These are phyloP conservation scores for Pangasius sanitwongsei DNA, from an alignment of 2,797 vertebrate genomes.

Conservation along the genomic window DNA sequence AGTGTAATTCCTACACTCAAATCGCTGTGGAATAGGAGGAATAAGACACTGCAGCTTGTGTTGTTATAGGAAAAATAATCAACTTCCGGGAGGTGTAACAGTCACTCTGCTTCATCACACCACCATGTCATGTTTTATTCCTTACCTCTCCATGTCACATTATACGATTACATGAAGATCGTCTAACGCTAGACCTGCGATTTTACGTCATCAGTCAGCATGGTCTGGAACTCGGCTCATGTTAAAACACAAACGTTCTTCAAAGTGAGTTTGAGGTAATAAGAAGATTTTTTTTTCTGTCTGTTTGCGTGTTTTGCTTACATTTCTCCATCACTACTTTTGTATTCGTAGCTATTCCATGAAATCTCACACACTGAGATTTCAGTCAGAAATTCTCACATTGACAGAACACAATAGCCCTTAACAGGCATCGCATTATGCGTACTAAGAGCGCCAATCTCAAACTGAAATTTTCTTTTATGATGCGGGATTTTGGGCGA, in stretches of 20 bases:
- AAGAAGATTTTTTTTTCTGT: no score
- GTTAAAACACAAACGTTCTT: neutral
- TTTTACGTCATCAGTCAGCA: no score
- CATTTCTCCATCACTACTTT: neutral
- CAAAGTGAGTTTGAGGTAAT: no score
- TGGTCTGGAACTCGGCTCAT: neutral
- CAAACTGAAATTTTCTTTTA: neutral
- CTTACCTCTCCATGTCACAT: neutral
- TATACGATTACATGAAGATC: neutral
- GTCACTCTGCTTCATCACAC: neutral
- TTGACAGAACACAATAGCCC: neutral
- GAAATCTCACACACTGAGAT: neutral
- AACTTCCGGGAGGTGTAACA: neutral
- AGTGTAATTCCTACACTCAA: neutral
- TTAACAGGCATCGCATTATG: neutral
- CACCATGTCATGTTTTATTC: neutral
- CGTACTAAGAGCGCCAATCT: neutral
- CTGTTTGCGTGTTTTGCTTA: neutral
- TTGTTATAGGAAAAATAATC: neutral
- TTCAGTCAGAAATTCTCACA: neutral
- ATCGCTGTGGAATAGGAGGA: neutral
- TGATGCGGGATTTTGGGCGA: neutral
- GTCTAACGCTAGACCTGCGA: neutral
- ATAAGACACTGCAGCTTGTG: neutral
- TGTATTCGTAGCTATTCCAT: neutral